phyloP scores from a whole-genome alignment of 2,797 vertebrate species.

The Cirrhinus mrigala region DNA sequence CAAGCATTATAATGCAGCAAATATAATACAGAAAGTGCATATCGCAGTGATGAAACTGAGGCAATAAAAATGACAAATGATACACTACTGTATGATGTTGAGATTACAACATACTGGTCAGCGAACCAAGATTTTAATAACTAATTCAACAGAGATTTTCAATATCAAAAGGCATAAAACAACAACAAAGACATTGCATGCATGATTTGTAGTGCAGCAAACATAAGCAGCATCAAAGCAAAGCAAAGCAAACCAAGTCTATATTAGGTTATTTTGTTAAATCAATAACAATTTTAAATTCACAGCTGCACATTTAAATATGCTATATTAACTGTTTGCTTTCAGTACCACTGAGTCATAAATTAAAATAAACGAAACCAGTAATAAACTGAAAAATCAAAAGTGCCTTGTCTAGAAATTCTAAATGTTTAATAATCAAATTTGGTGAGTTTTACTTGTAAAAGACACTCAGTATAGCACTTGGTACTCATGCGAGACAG shows the following conservation, averaged over 20 bases:
- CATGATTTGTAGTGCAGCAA: constrained; percentile 6
- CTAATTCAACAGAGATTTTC: not conserved
- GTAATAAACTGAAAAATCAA: too few species aligned
- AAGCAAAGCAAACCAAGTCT: not conserved
- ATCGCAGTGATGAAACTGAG: constrained; percentile 1
- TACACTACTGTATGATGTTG: not conserved
- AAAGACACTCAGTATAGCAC: not conserved
- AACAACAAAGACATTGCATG: not conserved
- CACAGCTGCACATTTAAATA: not conserved
- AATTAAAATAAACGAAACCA: too few species aligned
- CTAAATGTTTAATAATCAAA: not conserved
- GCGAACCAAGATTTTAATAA: not conserved
- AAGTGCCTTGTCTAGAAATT: not conserved
- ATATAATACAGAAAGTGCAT: not conserved
- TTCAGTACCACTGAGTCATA: not conserved
- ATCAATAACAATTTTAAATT: not conserved
- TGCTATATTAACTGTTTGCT: not conserved
- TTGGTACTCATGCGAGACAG: not conserved
- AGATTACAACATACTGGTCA: constrained; percentile 2
- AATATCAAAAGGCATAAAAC: not conserved
- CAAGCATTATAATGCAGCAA: not conserved
- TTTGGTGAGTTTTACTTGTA: not conserved
- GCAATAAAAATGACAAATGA: not conserved
- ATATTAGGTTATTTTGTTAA: not conserved
- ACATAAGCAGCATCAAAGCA: not conserved